These are phyloP conservation scores for Melierax canorus DNA, from an alignment of 2,113 vertebrate species.

Conservation along the genomic window DNA sequence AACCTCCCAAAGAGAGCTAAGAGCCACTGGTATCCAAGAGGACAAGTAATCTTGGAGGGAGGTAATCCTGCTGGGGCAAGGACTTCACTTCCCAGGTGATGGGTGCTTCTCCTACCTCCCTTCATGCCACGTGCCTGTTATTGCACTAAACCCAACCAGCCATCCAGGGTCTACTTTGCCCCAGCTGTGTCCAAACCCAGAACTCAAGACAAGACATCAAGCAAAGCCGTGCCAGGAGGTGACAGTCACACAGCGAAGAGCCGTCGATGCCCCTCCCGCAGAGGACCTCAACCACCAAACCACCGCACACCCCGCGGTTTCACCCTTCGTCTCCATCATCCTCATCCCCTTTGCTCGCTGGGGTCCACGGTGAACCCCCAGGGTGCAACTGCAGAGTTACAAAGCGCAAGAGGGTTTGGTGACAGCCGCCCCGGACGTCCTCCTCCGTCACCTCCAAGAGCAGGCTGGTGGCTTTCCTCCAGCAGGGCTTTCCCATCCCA, in stretches of 20 bases:
- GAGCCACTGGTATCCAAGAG: neutral
- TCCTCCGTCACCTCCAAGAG: neutral
- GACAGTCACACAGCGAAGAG: neutral
- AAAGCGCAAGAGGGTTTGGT: neutral
- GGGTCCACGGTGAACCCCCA: neutral
- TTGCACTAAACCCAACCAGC: neutral
- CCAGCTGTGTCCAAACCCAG: neutral
- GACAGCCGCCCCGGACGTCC: neutral
- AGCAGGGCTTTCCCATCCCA: accelerated
- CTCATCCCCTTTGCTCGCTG: neutral
- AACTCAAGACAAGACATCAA: neutral
- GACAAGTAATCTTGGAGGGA: neutral
- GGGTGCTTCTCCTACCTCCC: neutral
- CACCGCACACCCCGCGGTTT: neutral
- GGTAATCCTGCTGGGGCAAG: neutral
- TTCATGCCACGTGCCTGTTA: no score
- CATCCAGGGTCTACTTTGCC: neutral
- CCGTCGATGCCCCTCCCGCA: neutral
- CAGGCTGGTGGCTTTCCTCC: neutral
- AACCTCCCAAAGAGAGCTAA: neutral
- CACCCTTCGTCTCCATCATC: neutral
- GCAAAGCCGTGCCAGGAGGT: neutral
- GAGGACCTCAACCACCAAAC: neutral
- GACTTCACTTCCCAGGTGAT: neutral
- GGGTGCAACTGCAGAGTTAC: neutral